Percentiles rank a stretch among this genome's conserved stretches.
These are phyloP conservation scores for Drosophila lutescens DNA, from an alignment of 2,888 invertebrate species.

Conservation along the genomic window DNA sequence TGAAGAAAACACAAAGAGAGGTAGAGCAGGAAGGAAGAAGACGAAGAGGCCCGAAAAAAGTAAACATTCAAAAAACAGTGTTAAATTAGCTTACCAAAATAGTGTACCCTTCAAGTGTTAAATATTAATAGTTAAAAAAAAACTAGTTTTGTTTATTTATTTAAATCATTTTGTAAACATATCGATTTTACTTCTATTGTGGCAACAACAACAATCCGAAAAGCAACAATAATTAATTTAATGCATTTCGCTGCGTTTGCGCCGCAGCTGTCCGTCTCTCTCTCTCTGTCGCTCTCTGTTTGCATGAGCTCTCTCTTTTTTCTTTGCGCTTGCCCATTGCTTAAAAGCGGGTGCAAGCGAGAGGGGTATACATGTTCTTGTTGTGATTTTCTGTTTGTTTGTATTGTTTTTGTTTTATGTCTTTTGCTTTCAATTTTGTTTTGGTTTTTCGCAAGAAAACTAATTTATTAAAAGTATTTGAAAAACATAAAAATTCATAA, in stretches of 20 bases:
- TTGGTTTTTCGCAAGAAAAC: constrained; percentile 3
- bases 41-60: constrained; percentile 10
- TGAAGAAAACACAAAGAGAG: constrained; percentile 63
- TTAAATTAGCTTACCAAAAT: constrained; percentile 53
- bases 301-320: constrained; percentile 27
- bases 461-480: background rate
- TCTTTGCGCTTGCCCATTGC: constrained; percentile 18
- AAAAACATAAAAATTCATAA: background rate
- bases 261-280: constrained; percentile 28
- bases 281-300: constrained; percentile 24
- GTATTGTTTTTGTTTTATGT: constrained; percentile 13
- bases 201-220: constrained; percentile 46
- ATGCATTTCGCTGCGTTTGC: constrained; percentile 70
- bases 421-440: constrained; percentile 15
- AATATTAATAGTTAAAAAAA: background rate
- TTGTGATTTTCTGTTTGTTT: constrained; percentile 41
- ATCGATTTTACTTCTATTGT: constrained; percentile 1
- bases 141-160: background rate
- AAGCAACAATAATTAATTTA: constrained; percentile 52
- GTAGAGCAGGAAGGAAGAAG: constrained; percentile 11
- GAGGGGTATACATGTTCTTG: constrained; percentile 24
- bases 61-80: constrained; percentile 38
- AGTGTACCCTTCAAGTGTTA: background rate
- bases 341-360: constrained; percentile 39
- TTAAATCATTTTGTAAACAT: background rate